Evolutionary conservation across 2,888 invertebrate species (phyloP).

Genomic region (Morinoia aosen): DNA sequence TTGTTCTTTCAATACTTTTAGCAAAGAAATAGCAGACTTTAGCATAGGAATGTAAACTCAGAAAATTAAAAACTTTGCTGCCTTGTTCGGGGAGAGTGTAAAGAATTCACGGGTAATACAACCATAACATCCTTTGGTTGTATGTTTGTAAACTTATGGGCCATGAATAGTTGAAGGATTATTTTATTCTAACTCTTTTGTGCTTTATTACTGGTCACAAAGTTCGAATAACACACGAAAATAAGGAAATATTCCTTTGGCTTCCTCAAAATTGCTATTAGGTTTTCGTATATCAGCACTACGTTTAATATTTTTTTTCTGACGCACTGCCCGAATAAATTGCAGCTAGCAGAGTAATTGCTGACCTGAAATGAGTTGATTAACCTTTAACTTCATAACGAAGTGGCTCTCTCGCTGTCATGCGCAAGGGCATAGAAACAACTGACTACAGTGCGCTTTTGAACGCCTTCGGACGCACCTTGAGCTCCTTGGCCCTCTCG

Average conservation of each 20-base stretch:
- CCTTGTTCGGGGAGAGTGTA: no score
- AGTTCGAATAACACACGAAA: not conserved
- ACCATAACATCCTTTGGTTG: no score
- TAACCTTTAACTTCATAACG: not conserved
- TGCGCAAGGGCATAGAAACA: not conserved
- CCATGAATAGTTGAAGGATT: no score
- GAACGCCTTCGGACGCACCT: constrained; percentile 53
- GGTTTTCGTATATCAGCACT: not conserved
- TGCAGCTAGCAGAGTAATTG: not conserved
- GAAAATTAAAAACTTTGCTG: no score
- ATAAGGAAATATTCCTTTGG: not conserved
- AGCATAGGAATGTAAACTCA: no score
- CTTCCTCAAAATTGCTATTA: not conserved
- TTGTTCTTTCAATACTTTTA: not conserved
- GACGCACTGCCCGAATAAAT: no score
- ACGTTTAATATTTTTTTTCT: no score
- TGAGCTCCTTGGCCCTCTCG: constrained; percentile 78
- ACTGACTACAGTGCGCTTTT: not conserved
- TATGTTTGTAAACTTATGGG: no score
- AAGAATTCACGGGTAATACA: no score
- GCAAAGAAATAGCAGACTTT: no score
- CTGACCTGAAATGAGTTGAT: not conserved
- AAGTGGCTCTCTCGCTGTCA: not conserved
- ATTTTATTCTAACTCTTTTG: no score
- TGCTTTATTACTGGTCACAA: not conserved